A percentile compares a stretch with the other conserved stretches of the same genome.
Evolutionary conservation across 2,113 vertebrate species (phyloP).

Genomic region (Theropithecus gelada): DNA sequence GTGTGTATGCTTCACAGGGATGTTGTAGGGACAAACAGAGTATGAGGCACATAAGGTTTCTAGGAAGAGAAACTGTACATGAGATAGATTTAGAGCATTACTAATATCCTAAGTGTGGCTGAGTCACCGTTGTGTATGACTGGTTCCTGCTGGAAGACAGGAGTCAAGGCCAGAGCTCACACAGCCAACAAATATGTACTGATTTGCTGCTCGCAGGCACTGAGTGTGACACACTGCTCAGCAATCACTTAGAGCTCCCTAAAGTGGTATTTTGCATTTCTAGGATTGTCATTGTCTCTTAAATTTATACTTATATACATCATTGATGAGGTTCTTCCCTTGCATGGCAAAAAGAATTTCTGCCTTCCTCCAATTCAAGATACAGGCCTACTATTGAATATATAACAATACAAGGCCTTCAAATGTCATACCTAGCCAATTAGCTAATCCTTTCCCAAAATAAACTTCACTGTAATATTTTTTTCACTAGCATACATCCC

Average conservation of each 20-base stretch:
- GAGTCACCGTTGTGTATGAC: neutral
- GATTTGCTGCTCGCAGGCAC: neutral
- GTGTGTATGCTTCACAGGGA: neutral
- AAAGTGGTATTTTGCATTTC: neutral
- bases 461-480: slow-evolving; percentile 8
- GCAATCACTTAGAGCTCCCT: neutral
- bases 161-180: slow-evolving; percentile 24
- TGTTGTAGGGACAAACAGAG: neutral
- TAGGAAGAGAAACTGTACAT: neutral
- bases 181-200: slow-evolving; percentile 7
- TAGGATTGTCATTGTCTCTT: neutral
- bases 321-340: slow-evolving; percentile 14
- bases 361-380: neutral
- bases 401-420: neutral
- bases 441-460: slow-evolving; percentile 53
- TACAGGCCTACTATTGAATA: neutral
- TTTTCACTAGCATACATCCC: neutral
- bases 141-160: neutral
- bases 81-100: neutral
- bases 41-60: neutral
- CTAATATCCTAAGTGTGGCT: neutral
- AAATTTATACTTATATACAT: neutral
- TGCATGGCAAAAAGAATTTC: neutral
- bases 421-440: slow-evolving; percentile 26
- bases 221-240: neutral